A percentile compares a stretch with the other conserved stretches of the same genome.
Evolutionary conservation across 1,140 invertebrate species (phyloP).

Genomic region (Lineus longissimus): DNA sequence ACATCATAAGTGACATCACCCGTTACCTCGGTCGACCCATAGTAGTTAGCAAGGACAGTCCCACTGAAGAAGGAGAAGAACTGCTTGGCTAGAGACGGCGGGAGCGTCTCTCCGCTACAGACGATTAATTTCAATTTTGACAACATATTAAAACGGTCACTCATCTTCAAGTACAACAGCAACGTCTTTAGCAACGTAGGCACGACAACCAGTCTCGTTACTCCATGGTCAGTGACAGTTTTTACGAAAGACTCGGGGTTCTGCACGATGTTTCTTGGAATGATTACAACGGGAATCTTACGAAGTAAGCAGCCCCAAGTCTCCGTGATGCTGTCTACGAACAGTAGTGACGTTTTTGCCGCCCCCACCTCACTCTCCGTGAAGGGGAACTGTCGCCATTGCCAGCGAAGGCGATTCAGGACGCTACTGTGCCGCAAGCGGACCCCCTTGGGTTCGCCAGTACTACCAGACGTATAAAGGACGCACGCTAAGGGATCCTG

Average conservation of each 20-base stretch:
- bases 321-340: background rate
- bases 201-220: background rate
- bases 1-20: background rate
- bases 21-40: background rate
- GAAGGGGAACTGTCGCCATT: background rate
- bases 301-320: background rate
- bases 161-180: background rate
- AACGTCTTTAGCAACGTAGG: background rate
- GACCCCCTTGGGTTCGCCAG: background rate
- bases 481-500: background rate
- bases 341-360: background rate
- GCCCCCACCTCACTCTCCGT: background rate
- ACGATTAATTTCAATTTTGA: background rate
- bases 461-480: background rate
- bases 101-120: background rate
- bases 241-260: background rate
- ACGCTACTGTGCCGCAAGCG: background rate
- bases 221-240: background rate
- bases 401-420: constrained; percentile 1
- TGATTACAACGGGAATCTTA: background rate
- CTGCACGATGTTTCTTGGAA: background rate
- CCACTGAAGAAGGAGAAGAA: background rate
- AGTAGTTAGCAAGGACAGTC: background rate
- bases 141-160: background rate
- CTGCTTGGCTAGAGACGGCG: background rate